Conservation (phyloP, 2,797 vertebrate genomes). For the Pyrrhura leucotis region DNA sequence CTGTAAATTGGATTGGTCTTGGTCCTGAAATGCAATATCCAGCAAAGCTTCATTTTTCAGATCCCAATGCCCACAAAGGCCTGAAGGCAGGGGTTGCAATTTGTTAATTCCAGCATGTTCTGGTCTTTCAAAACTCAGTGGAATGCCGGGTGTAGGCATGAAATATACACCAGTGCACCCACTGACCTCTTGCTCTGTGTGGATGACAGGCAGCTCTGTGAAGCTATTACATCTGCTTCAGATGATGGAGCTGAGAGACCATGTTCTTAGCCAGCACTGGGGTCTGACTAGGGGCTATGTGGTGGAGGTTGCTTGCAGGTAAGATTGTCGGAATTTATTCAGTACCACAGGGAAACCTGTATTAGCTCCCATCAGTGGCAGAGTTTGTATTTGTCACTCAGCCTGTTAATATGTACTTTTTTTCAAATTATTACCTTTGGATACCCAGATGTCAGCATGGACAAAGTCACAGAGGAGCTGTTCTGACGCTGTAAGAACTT, state of each 20-base stretch:
- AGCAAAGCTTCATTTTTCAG: slow-evolving; percentile 1
- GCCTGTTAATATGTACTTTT: not conserved
- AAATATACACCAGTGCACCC: not conserved
- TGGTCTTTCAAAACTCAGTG: not conserved
- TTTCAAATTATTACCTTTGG: not conserved
- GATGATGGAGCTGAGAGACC: not conserved
- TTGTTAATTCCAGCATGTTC: not conserved
- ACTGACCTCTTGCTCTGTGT: not conserved
- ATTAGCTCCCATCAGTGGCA: not conserved
- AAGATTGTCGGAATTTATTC: not conserved
- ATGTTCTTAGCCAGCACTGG: not conserved
- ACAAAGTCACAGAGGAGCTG: not conserved
- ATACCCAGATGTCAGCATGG: not conserved
- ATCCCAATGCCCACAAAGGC: not conserved
- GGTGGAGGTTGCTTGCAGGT: not conserved
- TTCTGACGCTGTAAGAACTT: not conserved
- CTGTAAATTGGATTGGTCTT: not conserved
- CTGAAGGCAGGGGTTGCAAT: not conserved
- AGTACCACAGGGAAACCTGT: not conserved
- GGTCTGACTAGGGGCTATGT: not conserved
- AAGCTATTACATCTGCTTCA: not conserved
- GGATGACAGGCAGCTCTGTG: not conserved
- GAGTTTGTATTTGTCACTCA: not conserved
- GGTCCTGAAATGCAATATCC: not conserved
- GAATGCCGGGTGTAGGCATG: not conserved